Conservation (phyloP, 2,797 vertebrate genomes). For the Phyllotis vaccarum region DNA sequence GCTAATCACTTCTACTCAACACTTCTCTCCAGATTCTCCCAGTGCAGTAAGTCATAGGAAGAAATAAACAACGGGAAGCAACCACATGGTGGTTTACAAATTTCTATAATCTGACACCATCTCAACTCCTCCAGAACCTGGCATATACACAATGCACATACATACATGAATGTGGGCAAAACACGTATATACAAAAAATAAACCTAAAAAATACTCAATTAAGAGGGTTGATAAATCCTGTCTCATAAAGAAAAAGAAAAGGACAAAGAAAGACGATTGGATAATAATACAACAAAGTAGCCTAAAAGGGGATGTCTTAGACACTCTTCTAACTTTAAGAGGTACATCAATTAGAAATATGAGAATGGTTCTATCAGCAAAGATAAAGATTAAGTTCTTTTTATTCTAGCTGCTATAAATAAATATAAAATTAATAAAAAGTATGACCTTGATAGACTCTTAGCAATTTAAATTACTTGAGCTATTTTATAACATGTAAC, state of each 20-base stretch:
- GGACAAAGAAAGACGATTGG: background rate
- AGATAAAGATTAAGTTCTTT: background rate
- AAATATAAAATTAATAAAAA: conserved; percentile 40
- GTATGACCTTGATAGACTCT: conserved; percentile 27
- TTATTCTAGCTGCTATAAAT: background rate
- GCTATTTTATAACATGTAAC: background rate
- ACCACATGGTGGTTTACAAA: background rate
- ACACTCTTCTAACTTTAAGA: background rate
- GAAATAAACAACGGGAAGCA: background rate
- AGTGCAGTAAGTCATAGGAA: background rate
- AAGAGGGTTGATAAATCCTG: background rate
- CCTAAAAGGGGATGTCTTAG: background rate
- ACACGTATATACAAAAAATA: background rate
- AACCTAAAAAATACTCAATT: conserved; percentile 21
- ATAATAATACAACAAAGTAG: background rate
- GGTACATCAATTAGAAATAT: background rate
- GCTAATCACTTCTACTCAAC: background rate
- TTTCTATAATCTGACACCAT: background rate
- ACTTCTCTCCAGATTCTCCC: background rate
- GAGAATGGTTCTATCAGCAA: background rate
- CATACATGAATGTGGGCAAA: background rate
- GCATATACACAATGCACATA: background rate
- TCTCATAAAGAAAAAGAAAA: background rate
- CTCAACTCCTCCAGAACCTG: background rate
- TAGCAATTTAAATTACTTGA: background rate